Conservation (phyloP, 2,888 invertebrate species). For the Drosophila neutralis region DNA sequence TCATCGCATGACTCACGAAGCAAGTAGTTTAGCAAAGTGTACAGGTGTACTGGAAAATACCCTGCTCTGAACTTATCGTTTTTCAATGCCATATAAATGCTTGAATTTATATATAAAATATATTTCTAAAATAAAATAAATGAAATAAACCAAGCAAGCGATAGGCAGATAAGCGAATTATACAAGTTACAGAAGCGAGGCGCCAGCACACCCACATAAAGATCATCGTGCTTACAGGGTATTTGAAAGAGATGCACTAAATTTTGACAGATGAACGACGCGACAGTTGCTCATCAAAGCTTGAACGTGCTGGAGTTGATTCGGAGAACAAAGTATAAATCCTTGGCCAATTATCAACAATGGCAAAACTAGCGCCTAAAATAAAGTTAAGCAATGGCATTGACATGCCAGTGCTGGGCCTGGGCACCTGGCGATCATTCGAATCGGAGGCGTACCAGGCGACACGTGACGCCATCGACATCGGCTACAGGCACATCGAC, state of each 20-base stretch:
- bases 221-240: constrained; percentile 10
- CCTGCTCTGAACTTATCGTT: constrained; percentile 1
- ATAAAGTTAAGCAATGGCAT: constrained; percentile 88
- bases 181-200: not conserved
- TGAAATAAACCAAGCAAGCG: not conserved
- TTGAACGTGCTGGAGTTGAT: constrained; percentile 51
- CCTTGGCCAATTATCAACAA: constrained; percentile 52
- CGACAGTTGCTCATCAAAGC: constrained; percentile 56
- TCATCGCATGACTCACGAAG: constrained; percentile 46
- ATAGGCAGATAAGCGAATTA: not conserved
- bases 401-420: constrained; percentile 89
- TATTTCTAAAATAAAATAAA: not conserved
- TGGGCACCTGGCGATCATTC: constrained; percentile 87
- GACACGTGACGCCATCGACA: constrained; percentile 85
- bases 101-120: not conserved
- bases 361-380: constrained; percentile 84
- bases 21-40: not conserved
- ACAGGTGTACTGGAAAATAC: constrained; percentile 1
- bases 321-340: constrained; percentile 13
- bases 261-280: constrained; percentile 32
- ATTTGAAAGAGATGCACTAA: constrained; percentile 15
- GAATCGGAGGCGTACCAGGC: constrained; percentile 82
- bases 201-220: not conserved
- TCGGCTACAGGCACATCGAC: constrained; percentile 86
- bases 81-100: not conserved